Percentiles rank a stretch among this genome's conserved stretches.
Conservation (phyloP, 2,888 invertebrate species). For the Rhaphigaster nebulosa region DNA sequence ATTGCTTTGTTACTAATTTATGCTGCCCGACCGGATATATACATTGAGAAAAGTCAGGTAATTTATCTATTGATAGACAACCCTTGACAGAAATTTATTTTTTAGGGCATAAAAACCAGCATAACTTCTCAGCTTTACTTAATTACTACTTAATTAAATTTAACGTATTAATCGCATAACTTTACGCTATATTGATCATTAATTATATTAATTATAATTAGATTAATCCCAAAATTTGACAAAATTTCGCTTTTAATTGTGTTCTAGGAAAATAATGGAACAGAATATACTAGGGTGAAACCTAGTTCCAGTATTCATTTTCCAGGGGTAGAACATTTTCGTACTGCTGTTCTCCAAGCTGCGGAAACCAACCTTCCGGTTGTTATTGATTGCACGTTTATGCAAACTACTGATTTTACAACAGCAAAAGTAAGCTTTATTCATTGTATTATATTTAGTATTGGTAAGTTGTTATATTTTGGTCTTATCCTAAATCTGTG, state of each 20-base stretch:
- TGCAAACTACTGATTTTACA: conserved; percentile 86
- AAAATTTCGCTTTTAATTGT: background rate
- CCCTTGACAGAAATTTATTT: background rate
- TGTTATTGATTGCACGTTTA: conserved; percentile 85
- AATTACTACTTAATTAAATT: background rate
- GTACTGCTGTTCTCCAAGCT: conserved; percentile 79
- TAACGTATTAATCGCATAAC: too few relatives aligned
- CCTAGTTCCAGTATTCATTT: conserved; percentile 87
- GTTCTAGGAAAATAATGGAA: conserved; percentile 76
- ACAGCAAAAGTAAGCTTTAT: conserved; percentile 75
- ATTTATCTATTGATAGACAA: conserved; percentile 65
- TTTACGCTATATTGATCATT: background rate
- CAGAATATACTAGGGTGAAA: conserved; percentile 81
- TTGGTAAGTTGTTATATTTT: background rate
- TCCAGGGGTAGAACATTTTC: conserved; percentile 86
- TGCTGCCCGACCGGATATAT: conserved; percentile 83
- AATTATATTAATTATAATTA: too few relatives aligned
- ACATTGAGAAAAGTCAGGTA: conserved; percentile 80
- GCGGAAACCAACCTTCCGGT: conserved; percentile 82
- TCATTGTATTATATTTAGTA: background rate
- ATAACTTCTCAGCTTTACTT: background rate
- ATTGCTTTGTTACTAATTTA: conserved; percentile 84
- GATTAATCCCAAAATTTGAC: too few relatives aligned
- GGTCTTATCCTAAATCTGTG: background rate
- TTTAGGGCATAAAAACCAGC: background rate